Conservation (phyloP, 2,888 invertebrate species). For the Blastobasis lacticolella region DNA sequence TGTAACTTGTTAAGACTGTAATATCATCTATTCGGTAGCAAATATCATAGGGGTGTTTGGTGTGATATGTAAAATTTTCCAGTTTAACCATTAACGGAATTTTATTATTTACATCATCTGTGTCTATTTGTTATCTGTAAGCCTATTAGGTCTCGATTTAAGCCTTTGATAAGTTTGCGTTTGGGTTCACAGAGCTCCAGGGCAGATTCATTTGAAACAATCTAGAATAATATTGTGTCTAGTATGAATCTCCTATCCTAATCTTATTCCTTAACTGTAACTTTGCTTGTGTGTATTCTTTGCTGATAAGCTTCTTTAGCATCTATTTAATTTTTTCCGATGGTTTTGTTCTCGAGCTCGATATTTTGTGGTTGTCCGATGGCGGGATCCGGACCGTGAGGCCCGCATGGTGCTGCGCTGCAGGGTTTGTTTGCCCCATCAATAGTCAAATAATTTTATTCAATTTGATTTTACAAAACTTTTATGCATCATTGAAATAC, state of each 20-base stretch:
- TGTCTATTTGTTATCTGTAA: constrained; percentile 25
- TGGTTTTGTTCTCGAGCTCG: constrained; percentile 40
- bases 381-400: constrained; percentile 41
- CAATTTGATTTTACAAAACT: too few relatives aligned
- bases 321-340: constrained; percentile 9
- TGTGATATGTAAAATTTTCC: constrained; percentile 30
- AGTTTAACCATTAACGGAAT: constrained; percentile 21
- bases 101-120: constrained; percentile 19
- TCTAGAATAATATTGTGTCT: too few relatives aligned
- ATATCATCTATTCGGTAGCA: constrained; percentile 27
- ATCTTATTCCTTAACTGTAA: too few relatives aligned
- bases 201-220: constrained; percentile 26
- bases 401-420: constrained; percentile 40
- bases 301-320: too few relatives aligned
- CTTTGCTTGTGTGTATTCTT: too few relatives aligned
- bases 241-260: too few relatives aligned
- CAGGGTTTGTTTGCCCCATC: too few relatives aligned
- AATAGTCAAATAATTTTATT: too few relatives aligned
- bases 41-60: constrained; percentile 30
- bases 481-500: too few relatives aligned
- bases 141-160: constrained; percentile 34
- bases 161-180: constrained; percentile 44
- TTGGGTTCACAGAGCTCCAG: constrained; percentile 41
- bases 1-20: constrained; percentile 48
- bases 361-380: constrained; percentile 39